A percentile compares a stretch with the other conserved stretches of the same genome.
phyloP scores from a whole-genome alignment of 1,140 invertebrate genomes.

The Drosophila arawakana region DNA sequence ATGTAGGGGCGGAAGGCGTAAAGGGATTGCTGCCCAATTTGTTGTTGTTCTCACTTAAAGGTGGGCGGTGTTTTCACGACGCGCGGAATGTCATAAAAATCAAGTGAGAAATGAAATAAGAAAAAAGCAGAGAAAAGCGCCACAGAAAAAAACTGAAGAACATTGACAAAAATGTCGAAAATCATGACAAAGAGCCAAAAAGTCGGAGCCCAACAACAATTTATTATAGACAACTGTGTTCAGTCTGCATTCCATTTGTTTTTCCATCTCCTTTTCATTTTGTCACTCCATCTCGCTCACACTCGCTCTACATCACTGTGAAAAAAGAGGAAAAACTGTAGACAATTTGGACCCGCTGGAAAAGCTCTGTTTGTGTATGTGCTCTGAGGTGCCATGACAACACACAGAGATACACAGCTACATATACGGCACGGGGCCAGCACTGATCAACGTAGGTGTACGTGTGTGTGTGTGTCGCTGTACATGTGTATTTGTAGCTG shows the following conservation, averaged over 20 bases:
- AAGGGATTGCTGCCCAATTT: slow-evolving; percentile 8
- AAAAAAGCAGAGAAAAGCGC: slow-evolving; percentile 23
- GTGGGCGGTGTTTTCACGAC: slow-evolving; percentile 16
- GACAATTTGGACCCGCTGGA: slow-evolving; percentile 49
- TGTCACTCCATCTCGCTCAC: not conserved
- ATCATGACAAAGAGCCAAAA: slow-evolving; percentile 47
- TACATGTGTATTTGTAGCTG: too few species aligned
- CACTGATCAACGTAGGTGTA: slow-evolving; percentile 56
- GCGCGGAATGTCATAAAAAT: slow-evolving; percentile 51
- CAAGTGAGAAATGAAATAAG: slow-evolving; percentile 22
- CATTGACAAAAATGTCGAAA: slow-evolving; percentile 50
- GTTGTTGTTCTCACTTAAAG: slow-evolving; percentile 14
- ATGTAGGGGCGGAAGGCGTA: not conserved
- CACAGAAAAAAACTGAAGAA: slow-evolving; percentile 14
- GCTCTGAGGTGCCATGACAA: slow-evolving; percentile 66
- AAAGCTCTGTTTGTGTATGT: slow-evolving; percentile 35
- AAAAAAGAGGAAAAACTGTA: slow-evolving; percentile 36
- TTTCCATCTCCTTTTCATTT: slow-evolving; percentile 26
- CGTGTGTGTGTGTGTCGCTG: not conserved
- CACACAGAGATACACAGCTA: slow-evolving; percentile 24
- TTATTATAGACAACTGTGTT: slow-evolving; percentile 76
- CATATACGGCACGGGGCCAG: slow-evolving; percentile 8
- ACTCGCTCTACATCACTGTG: not conserved
- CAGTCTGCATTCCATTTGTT: slow-evolving; percentile 52
- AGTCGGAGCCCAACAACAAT: slow-evolving; percentile 52